These are phyloP conservation scores for Rhinoderma darwinii DNA, from an alignment of 2,113 vertebrate species.

Conservation along the genomic window DNA sequence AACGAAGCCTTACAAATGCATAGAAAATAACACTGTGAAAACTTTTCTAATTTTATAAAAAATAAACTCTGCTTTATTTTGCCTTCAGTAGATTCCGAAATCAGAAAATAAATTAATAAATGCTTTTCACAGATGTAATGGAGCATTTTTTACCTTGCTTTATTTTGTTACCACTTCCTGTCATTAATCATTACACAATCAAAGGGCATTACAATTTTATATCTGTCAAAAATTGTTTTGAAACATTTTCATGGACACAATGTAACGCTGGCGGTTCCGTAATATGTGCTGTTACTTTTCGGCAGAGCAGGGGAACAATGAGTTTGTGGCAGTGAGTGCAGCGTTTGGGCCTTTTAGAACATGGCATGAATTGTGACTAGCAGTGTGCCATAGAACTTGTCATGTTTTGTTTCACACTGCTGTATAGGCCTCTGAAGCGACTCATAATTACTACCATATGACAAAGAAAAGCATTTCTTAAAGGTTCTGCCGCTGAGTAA, in stretches of 20 bases:
- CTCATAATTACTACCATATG: not conserved
- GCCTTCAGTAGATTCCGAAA: not conserved
- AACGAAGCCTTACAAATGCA: too few relatives aligned
- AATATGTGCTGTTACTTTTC: not conserved
- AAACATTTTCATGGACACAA: not conserved
- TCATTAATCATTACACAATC: not conserved
- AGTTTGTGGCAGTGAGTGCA: not conserved
- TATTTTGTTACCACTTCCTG: not conserved
- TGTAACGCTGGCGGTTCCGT: not conserved
- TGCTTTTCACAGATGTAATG: not conserved
- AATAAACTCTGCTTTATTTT: not conserved
- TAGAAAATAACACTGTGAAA: not conserved
- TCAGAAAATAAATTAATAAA: not conserved
- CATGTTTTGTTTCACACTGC: conserved; percentile 16
- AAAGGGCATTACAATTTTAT: not conserved
- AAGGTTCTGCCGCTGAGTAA: not conserved
- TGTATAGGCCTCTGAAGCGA: not conserved
- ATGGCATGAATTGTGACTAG: not conserved
- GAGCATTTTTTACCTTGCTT: not conserved
- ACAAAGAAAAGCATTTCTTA: not conserved
- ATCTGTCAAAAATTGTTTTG: not conserved
- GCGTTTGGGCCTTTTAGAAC: not conserved
- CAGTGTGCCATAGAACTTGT: conserved; percentile 1
- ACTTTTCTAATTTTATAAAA: not conserved
- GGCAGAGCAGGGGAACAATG: not conserved